Base-by-base conservation (phyloP, 2,113 vertebrate genomes). In the Podarcis raffonei region DNA sequence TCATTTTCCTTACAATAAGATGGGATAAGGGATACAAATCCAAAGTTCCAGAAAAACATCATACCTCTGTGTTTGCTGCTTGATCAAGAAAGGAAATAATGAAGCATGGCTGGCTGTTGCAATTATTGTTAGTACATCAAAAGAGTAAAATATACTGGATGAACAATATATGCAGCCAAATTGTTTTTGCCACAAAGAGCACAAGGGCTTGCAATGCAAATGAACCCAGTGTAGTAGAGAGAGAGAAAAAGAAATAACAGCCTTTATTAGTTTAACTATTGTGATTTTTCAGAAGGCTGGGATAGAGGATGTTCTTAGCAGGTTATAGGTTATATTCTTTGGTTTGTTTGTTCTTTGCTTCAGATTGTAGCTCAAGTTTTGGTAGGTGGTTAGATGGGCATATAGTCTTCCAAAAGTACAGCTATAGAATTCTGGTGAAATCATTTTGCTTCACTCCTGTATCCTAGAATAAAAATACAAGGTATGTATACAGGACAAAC, bases 181-280 rank as follows among this genome's bases (percentile, higher is more conserved):
- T 22, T 30, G 0, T 84, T 6, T 32, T 86, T 0, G 0, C 0
- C 2, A 1, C 13, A 89, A 35, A 65, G 23, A 86, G 27, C 68
- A 81, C n/a, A 18, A 27, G 32, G 83, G 89, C 83, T 86, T 59
- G 72, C n/a, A 87, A 81, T 69, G 1, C 25, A 90, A 91, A 74
- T 85, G 37, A n/a, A 3, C 20, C 16, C 25, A 59, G 9, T 78
- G 23, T 53, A 53, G 59, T 18, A 15, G 18, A 62, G 18, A 25
- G 22, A 25, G 16, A 20, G 12, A 27, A 13, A 23, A 11, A 48
- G 3, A 27, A 27, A 30, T 23, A 78, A 15, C 39, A 42, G 42
- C 27, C 11, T 78, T 9, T 48, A 25, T 25, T 27, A 11, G 76
- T 78, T 39, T 27, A 53, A 30, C 30, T 78, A 48, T 78, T 78